phyloP scores from a whole-genome alignment of 2,888 invertebrate species.

The Hymenopus coronatus region DNA sequence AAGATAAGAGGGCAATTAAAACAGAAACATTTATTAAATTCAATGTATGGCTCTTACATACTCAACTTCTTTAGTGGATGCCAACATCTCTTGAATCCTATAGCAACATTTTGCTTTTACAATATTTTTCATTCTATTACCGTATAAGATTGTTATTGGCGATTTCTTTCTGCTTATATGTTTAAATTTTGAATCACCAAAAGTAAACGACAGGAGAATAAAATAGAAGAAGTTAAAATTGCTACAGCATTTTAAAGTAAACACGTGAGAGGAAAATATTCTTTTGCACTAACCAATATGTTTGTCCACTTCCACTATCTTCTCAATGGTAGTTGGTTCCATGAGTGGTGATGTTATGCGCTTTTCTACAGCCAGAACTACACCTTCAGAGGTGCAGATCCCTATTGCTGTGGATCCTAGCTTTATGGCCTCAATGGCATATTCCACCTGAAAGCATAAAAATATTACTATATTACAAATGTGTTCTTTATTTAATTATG shows the following conservation, averaged over 20 bases:
- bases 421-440: conserved; percentile 99
- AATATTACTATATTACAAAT: background rate
- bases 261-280: too few species aligned
- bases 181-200: background rate
- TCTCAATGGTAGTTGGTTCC: conserved; percentile 96
- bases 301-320: conserved; percentile 96
- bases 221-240: too few species aligned
- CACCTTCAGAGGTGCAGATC: conserved; percentile 93
- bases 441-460: conserved; percentile 73
- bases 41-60: too few species aligned
- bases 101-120: too few species aligned
- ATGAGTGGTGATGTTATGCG: conserved; percentile 94
- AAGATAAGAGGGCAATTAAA: too few species aligned
- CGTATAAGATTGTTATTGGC: too few species aligned
- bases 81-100: too few species aligned
- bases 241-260: background rate
- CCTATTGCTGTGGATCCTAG: conserved; percentile 98
- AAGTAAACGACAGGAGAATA: background rate
- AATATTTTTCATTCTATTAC: too few species aligned
- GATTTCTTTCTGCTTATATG: too few species aligned
- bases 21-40: too few species aligned
- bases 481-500: too few species aligned
- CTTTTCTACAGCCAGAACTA: conserved; percentile 96
- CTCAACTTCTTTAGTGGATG: too few species aligned
- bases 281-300: conserved; percentile 69